Evolutionary conservation across 2,113 vertebrate genomes (phyloP), one percentile per base, ranked within the genome.

Genomic region (Desmodus rotundus): DNA sequence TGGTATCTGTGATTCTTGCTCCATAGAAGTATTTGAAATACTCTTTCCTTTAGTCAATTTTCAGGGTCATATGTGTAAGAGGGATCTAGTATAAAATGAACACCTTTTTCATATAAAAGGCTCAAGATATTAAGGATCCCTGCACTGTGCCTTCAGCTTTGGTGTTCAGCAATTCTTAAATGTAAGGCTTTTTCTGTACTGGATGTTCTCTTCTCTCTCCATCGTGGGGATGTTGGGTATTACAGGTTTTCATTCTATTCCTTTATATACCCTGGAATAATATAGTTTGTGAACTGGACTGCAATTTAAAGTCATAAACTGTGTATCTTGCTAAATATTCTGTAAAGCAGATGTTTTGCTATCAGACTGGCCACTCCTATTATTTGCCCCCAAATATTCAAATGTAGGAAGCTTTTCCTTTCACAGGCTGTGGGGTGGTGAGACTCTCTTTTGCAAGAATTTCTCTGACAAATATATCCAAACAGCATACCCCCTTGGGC

Each of bases 121-220:
- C 61, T 93, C n/a, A 22, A 19, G 61, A 83, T 67, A 20, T 54
- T 87, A 67, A 70, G 83, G 73, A 91, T 93, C 82, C 91, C 96
- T 91, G 92, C 89, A 70, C 82, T 0, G 89, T 97, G 97, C 97
- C 97, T 97, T 97, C 88, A 73, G 78, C 89, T 94, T 82, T 91
- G 89, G 58, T 73, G 88, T 68, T 95, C 36, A 88, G 85, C 91
- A 41, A 41, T 94, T 95, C 54, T 92, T 11, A 24, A 58, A 26
- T 28, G 54, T 58, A 5, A 78, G 89, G 80, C 33, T 94, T 50
- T 81, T 95, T 67, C 31, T 67, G 74, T 67, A 20, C 70, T 31
- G 28, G 45, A 72, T 17, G 43, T 24, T 61, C 22, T 28, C 50
- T 85, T 54, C 22, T n/a, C 56, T 82, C 63, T 93, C n/a, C 52